Evolutionary conservation across 2,888 invertebrate species (phyloP), one percentile per base, ranked within the genome.

Genomic region (Cryptops parisi): DNA sequence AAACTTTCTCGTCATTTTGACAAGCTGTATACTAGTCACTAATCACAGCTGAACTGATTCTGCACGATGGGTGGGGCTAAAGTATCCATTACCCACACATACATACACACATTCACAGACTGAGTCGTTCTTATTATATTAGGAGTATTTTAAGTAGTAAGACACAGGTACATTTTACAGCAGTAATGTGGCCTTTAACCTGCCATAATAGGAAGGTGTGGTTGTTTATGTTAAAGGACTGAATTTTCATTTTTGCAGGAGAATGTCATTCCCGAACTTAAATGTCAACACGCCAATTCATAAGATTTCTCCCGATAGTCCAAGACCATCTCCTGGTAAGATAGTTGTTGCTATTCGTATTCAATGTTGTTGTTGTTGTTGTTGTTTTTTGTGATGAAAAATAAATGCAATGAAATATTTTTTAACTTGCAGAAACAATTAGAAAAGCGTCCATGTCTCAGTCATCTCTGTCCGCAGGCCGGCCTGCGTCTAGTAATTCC

Each of bases 321-420:
- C 55, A 4, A 38, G 52, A 19, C 55, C 55, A 23, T 55, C 55
- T n/a, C 52, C 55, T 23, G 53, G 55, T 55, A 53, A 48, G 40
- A n/a, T 33, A 33, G 15, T 9, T 33, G 33, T 33, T 33, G 15
- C 33, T 9, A 33, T 33, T 33, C 33, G 15, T 33, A 33, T 33
- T 9, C 33, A 15, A 33, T 6, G 33, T 33, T 15, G 6, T 6
- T 33, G 6, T 15, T n/a, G n/a, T n/a, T n/a, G n/a, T n/a, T n/a
- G n/a, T n/a, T n/a, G n/a, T n/a, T n/a, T n/a, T n/a, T n/a, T n/a
- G n/a, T n/a, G n/a, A n/a, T n/a, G n/a, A n/a, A n/a, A n/a, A n/a
- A n/a, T 9, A 33, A 33, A 33, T 9, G 15, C 15, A 33, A 33
- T 15, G 9, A 33, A 33, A 33, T 15, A 9, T 33, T 33, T 33